Conservation (phyloP, 2,113 vertebrate genomes). For the Verasper variegatus region DNA sequence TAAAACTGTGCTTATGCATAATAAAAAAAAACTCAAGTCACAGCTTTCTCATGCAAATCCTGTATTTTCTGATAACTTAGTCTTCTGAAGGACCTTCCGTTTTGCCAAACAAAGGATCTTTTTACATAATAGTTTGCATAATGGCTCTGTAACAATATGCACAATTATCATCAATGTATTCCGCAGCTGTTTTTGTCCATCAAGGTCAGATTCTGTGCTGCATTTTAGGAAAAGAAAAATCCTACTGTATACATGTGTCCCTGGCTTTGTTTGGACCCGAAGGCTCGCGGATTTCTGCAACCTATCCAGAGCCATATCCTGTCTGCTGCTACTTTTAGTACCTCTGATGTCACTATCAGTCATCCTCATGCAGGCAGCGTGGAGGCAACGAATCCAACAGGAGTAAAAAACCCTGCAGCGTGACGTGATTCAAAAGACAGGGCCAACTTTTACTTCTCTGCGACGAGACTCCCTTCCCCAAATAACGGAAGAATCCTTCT, state of each 20-base stretch:
- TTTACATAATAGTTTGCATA: slow-evolving; percentile 48
- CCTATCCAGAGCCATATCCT: slow-evolving; percentile 19
- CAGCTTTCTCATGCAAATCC: slow-evolving; percentile 12
- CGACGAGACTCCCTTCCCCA: slow-evolving; percentile 38
- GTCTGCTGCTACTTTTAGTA: slow-evolving; percentile 36
- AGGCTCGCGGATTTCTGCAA: slow-evolving; percentile 33
- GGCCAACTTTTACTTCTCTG: slow-evolving; percentile 47
- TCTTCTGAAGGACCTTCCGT: slow-evolving; percentile 8
- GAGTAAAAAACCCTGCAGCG: slow-evolving; percentile 15
- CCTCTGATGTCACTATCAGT: slow-evolving; percentile 57
- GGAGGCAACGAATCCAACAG: slow-evolving; percentile 34
- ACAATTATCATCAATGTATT: slow-evolving; percentile 42
- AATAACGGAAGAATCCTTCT: slow-evolving; percentile 39
- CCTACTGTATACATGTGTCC: background rate
- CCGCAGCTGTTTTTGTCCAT: slow-evolving; percentile 37
- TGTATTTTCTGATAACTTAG: slow-evolving; percentile 23
- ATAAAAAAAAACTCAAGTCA: slow-evolving; percentile 7
- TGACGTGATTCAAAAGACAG: slow-evolving; percentile 45
- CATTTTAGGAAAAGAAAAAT: slow-evolving; percentile 26
- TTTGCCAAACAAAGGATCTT: background rate
- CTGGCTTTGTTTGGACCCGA: slow-evolving; percentile 47
- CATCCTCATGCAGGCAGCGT: slow-evolving; percentile 45
- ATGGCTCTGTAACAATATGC: slow-evolving; percentile 26
- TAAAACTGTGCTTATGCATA: slow-evolving; percentile 36
- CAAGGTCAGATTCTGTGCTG: slow-evolving; percentile 39